Evolutionary conservation across 2,797 vertebrate genomes (phyloP).

Genomic region (Liparis tanakae): DNA sequence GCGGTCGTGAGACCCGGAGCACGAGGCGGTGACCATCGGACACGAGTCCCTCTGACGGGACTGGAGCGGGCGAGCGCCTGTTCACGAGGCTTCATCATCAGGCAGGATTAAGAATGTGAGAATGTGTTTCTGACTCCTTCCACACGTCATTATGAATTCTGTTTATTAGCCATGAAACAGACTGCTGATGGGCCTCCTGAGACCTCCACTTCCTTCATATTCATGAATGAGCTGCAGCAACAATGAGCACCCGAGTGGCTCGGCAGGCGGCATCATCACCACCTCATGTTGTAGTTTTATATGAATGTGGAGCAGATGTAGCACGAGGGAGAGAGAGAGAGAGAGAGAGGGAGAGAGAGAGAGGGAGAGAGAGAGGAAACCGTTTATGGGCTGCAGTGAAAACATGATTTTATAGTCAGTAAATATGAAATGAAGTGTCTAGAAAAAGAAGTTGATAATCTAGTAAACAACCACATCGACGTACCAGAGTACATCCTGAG

Average conservation of each 20-base stretch:
- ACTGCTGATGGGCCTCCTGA: background rate
- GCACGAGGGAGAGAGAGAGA: too few relatives aligned
- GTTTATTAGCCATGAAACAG: background rate
- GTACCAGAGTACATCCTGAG: too few relatives aligned
- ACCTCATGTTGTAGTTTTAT: background rate
- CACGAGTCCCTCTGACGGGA: too few relatives aligned
- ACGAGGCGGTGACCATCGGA: too few relatives aligned
- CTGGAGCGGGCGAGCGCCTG: too few relatives aligned
- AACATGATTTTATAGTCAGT: background rate
- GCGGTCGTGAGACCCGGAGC: too few relatives aligned
- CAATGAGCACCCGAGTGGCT: background rate
- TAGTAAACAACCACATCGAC: too few relatives aligned
- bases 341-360: background rate
- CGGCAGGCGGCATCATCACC: background rate
- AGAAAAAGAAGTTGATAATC: too few relatives aligned
- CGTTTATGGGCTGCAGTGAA: background rate
- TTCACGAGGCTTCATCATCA: background rate
- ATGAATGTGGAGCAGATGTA: background rate
- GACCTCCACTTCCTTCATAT: background rate
- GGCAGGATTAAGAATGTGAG: background rate
- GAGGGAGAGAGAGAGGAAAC: background rate
- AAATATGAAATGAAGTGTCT: background rate
- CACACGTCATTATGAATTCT: background rate
- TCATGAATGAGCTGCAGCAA: background rate
- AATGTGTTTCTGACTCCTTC: background rate